These are phyloP conservation scores for Hoplostethus atlanticus DNA, from an alignment of 2,797 vertebrate species.

Conservation along the genomic window DNA sequence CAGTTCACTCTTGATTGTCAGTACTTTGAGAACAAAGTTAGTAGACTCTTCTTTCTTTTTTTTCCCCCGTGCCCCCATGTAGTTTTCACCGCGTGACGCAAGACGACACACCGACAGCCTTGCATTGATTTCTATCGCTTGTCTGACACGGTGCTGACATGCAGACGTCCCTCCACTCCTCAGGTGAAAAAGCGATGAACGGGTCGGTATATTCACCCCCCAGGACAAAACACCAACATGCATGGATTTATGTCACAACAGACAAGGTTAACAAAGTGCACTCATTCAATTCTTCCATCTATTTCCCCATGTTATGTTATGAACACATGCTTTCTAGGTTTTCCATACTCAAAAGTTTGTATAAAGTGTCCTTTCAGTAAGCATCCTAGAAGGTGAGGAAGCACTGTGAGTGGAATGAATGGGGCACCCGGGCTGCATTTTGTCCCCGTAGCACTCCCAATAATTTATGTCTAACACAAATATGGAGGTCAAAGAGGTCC, in stretches of 20 bases:
- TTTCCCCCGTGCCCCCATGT: too few species aligned
- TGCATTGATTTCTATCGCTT: constrained; percentile 55
- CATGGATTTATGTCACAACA: neutral
- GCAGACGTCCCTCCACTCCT: constrained; percentile 13
- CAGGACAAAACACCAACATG: constrained; percentile 9
- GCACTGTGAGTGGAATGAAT: neutral
- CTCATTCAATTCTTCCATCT: too few species aligned
- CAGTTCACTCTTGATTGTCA: constrained; percentile 18
- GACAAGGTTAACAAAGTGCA: too few species aligned
- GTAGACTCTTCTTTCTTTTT: neutral
- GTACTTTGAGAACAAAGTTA: constrained; percentile 11
- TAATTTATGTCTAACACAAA: neutral
- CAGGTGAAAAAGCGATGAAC: constrained; percentile 29
- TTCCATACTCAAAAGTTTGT: too few species aligned
- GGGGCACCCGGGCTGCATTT: neutral
- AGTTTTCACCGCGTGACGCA: constrained; percentile 41
- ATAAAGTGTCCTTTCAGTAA: neutral
- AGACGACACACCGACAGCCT: constrained; percentile 48
- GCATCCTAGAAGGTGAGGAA: neutral
- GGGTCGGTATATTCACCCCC: constrained; percentile 9
- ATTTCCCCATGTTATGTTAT: too few species aligned
- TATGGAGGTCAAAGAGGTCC: constrained; percentile 7
- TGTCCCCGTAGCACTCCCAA: neutral
- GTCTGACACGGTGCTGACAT: constrained; percentile 54
- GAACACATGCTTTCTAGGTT: too few species aligned